Evolutionary conservation across 2,797 vertebrate species (phyloP).

Genomic region (Hafferia zeledoni): DNA sequence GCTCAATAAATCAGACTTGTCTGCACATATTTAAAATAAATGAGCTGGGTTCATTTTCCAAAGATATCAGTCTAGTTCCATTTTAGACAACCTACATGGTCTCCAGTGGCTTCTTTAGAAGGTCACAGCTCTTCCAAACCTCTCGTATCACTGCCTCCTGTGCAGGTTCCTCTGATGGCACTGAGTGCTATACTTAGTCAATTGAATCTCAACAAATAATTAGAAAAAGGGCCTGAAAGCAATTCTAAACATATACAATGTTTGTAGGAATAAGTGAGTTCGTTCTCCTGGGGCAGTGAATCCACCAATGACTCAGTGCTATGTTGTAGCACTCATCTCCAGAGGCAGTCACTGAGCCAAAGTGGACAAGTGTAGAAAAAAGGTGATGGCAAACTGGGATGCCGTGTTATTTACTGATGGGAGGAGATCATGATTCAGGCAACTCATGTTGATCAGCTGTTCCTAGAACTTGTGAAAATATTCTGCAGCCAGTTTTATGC

Average conservation of each 20-base stretch:
- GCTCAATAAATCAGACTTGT: background rate
- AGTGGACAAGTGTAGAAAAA: background rate
- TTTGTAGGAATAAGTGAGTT: background rate
- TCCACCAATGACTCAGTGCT: background rate
- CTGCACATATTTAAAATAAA: slow-evolving; percentile 13
- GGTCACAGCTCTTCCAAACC: background rate
- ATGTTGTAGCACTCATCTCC: background rate
- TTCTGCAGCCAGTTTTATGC: background rate
- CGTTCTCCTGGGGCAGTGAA: background rate
- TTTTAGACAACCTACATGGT: background rate
- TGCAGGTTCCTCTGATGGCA: background rate
- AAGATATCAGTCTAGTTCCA: background rate
- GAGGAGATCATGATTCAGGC: background rate
- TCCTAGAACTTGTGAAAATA: background rate
- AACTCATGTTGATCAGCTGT: background rate
- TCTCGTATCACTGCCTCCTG: background rate
- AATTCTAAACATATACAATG: background rate
- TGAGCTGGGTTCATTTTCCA: background rate
- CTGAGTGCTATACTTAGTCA: background rate
- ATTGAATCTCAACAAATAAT: background rate
- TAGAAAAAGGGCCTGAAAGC: background rate
- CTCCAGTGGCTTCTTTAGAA: background rate
- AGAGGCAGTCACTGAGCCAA: background rate
- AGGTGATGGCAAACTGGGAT: background rate
- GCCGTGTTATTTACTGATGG: accelerated